phyloP scores from a whole-genome alignment of 2,888 invertebrate species.

The Mesorhabditis spiculigera region DNA sequence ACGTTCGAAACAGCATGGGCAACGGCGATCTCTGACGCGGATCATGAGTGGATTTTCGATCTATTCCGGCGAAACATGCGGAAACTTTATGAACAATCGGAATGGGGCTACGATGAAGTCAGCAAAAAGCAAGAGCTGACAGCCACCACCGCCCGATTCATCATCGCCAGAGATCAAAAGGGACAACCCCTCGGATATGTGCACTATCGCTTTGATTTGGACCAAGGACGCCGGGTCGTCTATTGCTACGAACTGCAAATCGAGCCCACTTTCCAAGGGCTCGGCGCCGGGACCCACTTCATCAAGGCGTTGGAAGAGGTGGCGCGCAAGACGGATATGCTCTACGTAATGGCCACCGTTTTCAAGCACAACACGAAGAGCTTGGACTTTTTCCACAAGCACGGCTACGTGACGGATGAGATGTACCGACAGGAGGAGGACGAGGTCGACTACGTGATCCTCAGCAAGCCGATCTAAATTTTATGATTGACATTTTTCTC shows the following conservation, averaged over 20 bases:
- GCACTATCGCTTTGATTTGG: constrained; percentile 80
- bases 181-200: constrained; percentile 70
- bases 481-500: no score
- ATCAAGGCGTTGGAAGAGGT: constrained; percentile 76
- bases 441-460: constrained; percentile 35
- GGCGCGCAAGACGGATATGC: constrained; percentile 62
- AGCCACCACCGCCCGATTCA: constrained; percentile 59
- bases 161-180: constrained; percentile 27
- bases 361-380: constrained; percentile 45
- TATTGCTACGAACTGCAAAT: constrained; percentile 87
- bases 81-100: constrained; percentile 66
- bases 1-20: constrained; percentile 43
- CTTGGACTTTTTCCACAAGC: constrained; percentile 49
- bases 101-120: constrained; percentile 64
- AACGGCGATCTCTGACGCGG: constrained; percentile 40
- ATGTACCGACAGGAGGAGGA: constrained; percentile 30
- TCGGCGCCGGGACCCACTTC: constrained; percentile 79
- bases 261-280: constrained; percentile 70
- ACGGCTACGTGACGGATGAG: constrained; percentile 40
- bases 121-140: constrained; percentile 62
- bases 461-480: constrained; percentile 20
- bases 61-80: constrained; percentile 50
- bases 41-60: constrained; percentile 41
- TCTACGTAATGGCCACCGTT: constrained; percentile 51
- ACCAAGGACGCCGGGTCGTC: constrained; percentile 71